A percentile compares a stretch with the other conserved stretches of the same genome.
phyloP scores from a whole-genome alignment of 2,888 invertebrate species.

The Eristalis arbustorum region DNA sequence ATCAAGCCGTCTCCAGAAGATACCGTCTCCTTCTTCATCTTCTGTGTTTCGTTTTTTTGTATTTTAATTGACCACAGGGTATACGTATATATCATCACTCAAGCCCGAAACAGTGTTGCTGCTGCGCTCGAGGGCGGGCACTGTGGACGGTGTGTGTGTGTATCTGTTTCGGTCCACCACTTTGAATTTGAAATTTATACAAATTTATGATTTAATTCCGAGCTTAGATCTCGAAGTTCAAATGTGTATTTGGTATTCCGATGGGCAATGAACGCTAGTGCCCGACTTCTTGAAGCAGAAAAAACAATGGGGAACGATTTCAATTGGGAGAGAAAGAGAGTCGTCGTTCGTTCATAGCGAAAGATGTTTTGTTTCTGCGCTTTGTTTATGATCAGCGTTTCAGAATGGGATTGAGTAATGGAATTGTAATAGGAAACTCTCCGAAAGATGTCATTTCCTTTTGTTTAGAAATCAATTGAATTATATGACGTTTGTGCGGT shows the following conservation, averaged over 20 bases:
- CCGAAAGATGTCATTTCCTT: background rate
- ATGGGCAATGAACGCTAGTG: slow-evolving; percentile 44
- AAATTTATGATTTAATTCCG: slow-evolving; percentile 45
- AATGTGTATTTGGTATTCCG: slow-evolving; percentile 15
- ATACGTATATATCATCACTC: slow-evolving; percentile 43
- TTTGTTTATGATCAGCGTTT: background rate
- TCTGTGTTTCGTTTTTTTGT: slow-evolving; percentile 2
- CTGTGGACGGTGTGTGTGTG: background rate
- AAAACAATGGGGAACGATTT: slow-evolving; percentile 5
- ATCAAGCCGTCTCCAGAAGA: slow-evolving; percentile 19
- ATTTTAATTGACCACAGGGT: slow-evolving; percentile 49
- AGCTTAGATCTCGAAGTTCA: slow-evolving; percentile 24
- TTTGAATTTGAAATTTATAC: slow-evolving; percentile 46
- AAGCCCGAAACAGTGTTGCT: slow-evolving; percentile 28
- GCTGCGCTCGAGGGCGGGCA: slow-evolving; percentile 3
- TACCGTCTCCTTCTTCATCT: background rate
- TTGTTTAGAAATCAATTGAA: background rate
- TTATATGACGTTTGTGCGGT: background rate
- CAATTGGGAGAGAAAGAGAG: background rate
- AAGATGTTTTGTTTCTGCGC: background rate
- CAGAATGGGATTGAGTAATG: background rate
- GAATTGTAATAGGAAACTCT: background rate
- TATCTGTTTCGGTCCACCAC: background rate
- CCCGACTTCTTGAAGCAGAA: slow-evolving; percentile 21
- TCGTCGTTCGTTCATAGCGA: background rate